Evolutionary conservation across 1,140 invertebrate species (phyloP).

Genomic region (Drosophila takahashii): DNA sequence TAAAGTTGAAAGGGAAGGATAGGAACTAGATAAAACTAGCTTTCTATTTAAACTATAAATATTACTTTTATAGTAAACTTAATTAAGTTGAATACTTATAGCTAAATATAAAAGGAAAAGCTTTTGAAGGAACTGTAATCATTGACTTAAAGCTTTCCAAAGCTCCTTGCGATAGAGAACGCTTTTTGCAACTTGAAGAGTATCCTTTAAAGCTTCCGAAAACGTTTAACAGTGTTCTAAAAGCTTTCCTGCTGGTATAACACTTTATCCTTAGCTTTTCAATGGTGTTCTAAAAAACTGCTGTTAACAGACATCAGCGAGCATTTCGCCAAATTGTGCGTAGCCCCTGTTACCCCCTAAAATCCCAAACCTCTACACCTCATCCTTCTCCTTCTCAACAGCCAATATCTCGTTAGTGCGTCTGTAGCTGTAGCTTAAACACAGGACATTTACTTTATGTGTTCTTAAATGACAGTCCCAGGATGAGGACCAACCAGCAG

Average conservation of each 20-base stretch:
- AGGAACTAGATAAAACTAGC: not conserved
- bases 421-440: conserved; percentile 59
- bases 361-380: too few relatives aligned
- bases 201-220: not conserved
- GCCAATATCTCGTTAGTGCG: conserved; percentile 58
- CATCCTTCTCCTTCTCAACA: not conserved
- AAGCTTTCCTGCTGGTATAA: conserved; percentile 5
- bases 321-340: conserved; percentile 46
- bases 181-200: not conserved
- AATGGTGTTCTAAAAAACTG: conserved; percentile 11
- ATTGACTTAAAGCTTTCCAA: not conserved
- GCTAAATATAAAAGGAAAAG: not conserved
- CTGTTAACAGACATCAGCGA: conserved; percentile 39
- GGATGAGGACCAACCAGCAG: conserved; percentile 19
- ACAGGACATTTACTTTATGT: conserved; percentile 75
- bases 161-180: not conserved
- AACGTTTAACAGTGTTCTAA: not conserved
- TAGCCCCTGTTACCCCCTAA: conserved; percentile 3
- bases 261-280: not conserved
- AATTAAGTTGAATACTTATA: not conserved
- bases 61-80: conserved; percentile 6
- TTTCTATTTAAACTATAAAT: not conserved
- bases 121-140: not conserved
- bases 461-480: conserved; percentile 70
- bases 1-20: not conserved